These are phyloP conservation scores for Rhinichthys osculus DNA, from an alignment of 2,797 vertebrate genomes.

Conservation along the genomic window DNA sequence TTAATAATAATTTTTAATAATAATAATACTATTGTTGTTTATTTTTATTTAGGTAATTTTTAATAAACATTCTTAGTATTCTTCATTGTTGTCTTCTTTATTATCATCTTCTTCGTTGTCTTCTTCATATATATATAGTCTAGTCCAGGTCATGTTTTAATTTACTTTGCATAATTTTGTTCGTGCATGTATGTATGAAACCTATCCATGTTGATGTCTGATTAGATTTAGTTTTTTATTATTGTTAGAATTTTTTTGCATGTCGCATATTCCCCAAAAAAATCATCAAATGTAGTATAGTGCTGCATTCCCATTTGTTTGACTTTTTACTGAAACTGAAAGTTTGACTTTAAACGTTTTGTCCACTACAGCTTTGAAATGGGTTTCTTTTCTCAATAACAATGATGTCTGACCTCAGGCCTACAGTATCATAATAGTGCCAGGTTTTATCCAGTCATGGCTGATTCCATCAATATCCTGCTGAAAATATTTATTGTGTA, in stretches of 20 bases:
- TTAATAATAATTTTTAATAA: no score
- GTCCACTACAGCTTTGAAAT: conserved; percentile 21
- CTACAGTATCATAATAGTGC: neutral
- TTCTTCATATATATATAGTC: no score
- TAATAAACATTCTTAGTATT: neutral
- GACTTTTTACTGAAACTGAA: conserved; percentile 6
- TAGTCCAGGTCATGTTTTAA: neutral
- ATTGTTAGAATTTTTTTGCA: neutral
- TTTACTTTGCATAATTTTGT: neutral
- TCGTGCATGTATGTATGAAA: neutral
- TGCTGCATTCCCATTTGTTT: neutral
- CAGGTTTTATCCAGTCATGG: conserved; percentile 6
- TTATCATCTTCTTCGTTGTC: no score
- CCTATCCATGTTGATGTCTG: neutral
- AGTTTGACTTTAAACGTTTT: neutral
- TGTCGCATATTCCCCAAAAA: neutral
- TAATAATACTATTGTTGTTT: no score
- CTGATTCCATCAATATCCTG: conserved; percentile 33
- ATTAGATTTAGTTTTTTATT: neutral
- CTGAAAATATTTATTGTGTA: conserved; percentile 32
- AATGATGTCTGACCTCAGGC: conserved; percentile 34
- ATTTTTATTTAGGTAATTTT: no score
- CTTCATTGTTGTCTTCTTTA: neutral
- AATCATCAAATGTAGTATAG: neutral
- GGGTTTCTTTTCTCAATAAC: conserved; percentile 30